These are phyloP conservation scores for Papilio xuthus DNA, from an alignment of 1,140 invertebrate genomes.

Conservation along the genomic window DNA sequence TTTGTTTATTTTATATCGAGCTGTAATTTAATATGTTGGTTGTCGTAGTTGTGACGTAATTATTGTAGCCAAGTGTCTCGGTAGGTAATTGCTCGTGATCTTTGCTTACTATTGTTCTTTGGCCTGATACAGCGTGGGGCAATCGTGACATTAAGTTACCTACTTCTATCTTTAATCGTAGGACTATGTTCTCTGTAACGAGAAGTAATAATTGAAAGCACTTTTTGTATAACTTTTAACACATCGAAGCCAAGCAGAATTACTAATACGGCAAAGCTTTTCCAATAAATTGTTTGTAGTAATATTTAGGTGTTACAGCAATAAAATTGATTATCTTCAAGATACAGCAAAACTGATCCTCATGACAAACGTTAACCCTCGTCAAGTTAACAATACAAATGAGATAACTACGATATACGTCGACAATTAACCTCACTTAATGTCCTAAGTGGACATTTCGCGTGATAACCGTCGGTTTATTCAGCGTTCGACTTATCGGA, in stretches of 20 bases:
- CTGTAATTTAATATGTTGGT: neutral
- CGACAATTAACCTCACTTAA: conserved; percentile 17
- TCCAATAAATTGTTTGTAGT: neutral
- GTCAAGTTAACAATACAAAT: neutral
- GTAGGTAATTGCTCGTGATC: conserved; percentile 16
- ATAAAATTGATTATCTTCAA: neutral
- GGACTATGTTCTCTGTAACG: neutral
- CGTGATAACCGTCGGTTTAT: conserved; percentile 18
- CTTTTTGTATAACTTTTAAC: too few species aligned
- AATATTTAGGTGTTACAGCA: neutral
- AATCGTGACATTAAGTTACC: conserved; percentile 24
- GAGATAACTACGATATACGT: neutral
- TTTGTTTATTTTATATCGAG: neutral
- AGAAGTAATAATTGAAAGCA: neutral
- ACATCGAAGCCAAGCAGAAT: neutral
- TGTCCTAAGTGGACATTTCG: conserved; percentile 1
- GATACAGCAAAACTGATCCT: neutral
- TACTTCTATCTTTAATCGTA: conserved; percentile 8
- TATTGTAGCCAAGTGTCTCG: conserved; percentile 5
- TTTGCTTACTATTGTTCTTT: conserved; percentile 28
- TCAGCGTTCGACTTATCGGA: conserved; percentile 24
- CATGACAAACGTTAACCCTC: conserved; percentile 3
- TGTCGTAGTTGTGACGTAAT: conserved; percentile 1
- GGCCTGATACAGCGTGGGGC: conserved; percentile 17
- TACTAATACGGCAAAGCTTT: neutral